Evolutionary conservation across 2,888 invertebrate genomes (phyloP).

Genomic region (Caenorhabditis sulstoni): DNA sequence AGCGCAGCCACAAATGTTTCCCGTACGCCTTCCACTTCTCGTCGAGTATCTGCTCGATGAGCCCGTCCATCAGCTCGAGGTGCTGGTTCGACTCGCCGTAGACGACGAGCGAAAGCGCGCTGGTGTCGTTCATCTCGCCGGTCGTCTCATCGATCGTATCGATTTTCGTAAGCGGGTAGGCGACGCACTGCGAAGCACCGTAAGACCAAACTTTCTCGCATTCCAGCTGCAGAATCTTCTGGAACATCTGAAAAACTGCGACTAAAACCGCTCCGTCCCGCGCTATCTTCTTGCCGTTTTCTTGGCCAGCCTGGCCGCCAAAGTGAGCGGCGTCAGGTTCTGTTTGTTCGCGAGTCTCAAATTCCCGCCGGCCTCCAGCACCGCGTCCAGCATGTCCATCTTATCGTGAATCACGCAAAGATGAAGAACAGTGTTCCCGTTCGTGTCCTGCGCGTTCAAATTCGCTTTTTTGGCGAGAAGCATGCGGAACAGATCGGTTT

Average conservation of each 20-base stretch:
- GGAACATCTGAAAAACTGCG: conserved; percentile 86
- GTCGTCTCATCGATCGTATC: conserved; percentile 94
- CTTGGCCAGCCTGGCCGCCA: conserved; percentile 93
- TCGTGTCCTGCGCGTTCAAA: conserved; percentile 94
- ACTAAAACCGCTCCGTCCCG: not conserved
- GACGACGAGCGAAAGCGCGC: conserved; percentile 94
- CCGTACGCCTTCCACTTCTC: conserved; percentile 99
- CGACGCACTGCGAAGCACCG: conserved; percentile 85
- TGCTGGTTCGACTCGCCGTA: conserved; percentile 97
- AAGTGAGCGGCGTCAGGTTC: conserved; percentile 92
- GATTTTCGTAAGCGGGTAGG: conserved; percentile 89
- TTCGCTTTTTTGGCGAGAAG: conserved; percentile 90
- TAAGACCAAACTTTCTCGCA: conserved; percentile 98
- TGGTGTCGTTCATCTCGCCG: conserved; percentile 94
- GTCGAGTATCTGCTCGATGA: conserved; percentile 92
- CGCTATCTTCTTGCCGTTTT: conserved; percentile 86
- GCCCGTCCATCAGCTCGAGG: conserved; percentile 93
- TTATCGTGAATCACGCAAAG: conserved; percentile 96
- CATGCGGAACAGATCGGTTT: conserved; percentile 95
- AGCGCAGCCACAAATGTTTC: conserved; percentile 65
- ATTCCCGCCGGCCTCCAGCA: conserved; percentile 93
- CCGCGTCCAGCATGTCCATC: conserved; percentile 92
- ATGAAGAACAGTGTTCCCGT: conserved; percentile 96
- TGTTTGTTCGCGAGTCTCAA: conserved; percentile 89
- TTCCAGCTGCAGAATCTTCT: conserved; percentile 95